Evolutionary conservation across 2,888 invertebrate species (phyloP).

Genomic region (Thysanoteuthis rhombus): DNA sequence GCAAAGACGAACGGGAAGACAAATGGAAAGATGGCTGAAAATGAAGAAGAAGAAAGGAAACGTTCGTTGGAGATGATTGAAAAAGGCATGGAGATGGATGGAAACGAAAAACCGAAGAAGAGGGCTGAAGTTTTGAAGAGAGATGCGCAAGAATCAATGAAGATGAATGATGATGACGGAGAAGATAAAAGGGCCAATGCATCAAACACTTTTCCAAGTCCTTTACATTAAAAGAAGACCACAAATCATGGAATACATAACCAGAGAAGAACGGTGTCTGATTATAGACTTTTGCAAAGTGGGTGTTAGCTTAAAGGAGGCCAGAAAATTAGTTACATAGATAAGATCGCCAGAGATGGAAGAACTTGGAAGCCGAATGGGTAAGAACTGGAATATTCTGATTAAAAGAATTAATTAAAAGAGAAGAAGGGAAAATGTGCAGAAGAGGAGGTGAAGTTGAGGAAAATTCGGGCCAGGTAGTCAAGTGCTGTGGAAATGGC

Average conservation of each 20-base stretch:
- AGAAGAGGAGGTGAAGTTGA: not conserved
- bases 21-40: too few relatives aligned
- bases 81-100: too few relatives aligned
- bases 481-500: not conserved
- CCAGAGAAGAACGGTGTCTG: not conserved
- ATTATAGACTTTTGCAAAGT: not conserved
- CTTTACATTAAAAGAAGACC: not conserved
- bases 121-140: not conserved
- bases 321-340: not conserved
- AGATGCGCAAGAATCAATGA: not conserved
- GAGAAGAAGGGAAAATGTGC: not conserved
- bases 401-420: constrained; percentile 12
- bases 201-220: constrained; percentile 12
- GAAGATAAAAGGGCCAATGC: not conserved
- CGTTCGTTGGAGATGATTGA: too few relatives aligned
- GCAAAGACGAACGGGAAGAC: too few relatives aligned
- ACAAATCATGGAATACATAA: not conserved
- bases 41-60: too few relatives aligned
- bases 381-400: not conserved
- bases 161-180: not conserved
- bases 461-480: not conserved
- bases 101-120: too few relatives aligned
- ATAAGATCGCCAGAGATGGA: too few relatives aligned
- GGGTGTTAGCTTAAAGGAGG: not conserved
- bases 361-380: not conserved